phyloP scores from a whole-genome alignment of 2,888 invertebrate species.

The Morpho achilles region DNA sequence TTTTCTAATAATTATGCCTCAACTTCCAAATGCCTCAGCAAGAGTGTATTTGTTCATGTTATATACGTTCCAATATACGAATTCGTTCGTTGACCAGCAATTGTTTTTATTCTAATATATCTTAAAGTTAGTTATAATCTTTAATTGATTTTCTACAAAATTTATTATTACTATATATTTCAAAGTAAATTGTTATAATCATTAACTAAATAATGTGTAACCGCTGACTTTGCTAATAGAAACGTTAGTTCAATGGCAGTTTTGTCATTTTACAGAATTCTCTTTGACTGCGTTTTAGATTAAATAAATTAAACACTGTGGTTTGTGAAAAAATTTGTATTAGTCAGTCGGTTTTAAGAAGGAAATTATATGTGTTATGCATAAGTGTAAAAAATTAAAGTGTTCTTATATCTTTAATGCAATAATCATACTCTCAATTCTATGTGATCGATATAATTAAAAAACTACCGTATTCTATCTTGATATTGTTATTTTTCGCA shows the following conservation, averaged over 20 bases:
- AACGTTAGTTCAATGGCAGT: slow-evolving; percentile 58
- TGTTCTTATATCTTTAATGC: slow-evolving; percentile 16
- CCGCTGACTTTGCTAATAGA: slow-evolving; percentile 10
- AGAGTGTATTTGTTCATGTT: background rate
- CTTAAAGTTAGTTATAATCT: too few relatives aligned
- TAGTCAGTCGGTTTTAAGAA: background rate
- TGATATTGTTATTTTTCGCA: slow-evolving; percentile 59
- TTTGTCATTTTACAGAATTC: slow-evolving; percentile 59
- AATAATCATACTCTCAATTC: slow-evolving; percentile 38
- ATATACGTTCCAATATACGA: slow-evolving; percentile 1
- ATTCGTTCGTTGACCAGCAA: background rate
- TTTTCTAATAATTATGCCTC: too few relatives aligned
- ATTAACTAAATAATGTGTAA: too few relatives aligned
- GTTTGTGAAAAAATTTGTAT: slow-evolving; percentile 13
- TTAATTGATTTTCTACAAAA: too few relatives aligned
- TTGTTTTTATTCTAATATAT: too few relatives aligned
- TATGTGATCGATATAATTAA: slow-evolving; percentile 62
- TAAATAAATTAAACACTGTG: slow-evolving; percentile 22
- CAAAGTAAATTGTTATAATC: too few relatives aligned
- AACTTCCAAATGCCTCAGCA: too few relatives aligned
- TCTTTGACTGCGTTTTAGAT: slow-evolving; percentile 18
- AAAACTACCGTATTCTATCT: slow-evolving; percentile 54
- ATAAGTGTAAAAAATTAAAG: slow-evolving; percentile 1
- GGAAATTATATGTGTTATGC: background rate
- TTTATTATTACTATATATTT: too few relatives aligned